Percentiles rank a stretch among this genome's conserved stretches.
Conservation (phyloP, 2,888 invertebrate genomes). For the Metallyticus violacea region DNA sequence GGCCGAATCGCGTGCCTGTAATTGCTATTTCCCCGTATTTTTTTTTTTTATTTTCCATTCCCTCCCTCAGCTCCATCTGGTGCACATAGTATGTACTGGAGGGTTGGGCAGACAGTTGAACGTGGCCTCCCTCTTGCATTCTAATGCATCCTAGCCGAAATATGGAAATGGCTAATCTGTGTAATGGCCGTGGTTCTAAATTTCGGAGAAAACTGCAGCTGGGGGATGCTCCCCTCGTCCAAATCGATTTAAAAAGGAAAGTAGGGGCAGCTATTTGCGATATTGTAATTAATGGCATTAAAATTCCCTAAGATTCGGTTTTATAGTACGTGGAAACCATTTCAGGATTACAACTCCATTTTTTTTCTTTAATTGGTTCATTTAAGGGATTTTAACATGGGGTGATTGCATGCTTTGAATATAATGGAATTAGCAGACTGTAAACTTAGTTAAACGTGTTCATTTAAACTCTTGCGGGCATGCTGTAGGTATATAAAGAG, state of each 20-base stretch:
- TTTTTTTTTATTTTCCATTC: background rate
- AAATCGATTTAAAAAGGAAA: background rate
- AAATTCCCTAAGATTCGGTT: background rate
- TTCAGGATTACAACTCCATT: background rate
- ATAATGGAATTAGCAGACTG: background rate
- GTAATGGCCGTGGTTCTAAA: background rate
- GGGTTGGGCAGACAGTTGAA: background rate
- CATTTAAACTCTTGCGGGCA: background rate
- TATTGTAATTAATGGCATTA: background rate
- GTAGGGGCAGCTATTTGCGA: background rate
- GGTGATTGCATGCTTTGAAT: background rate
- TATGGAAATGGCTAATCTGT: background rate
- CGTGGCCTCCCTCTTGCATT: background rate
- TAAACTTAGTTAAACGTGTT: background rate
- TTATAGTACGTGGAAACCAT: background rate
- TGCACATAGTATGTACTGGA: background rate
- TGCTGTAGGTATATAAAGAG: background rate
- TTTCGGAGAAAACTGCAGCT: background rate
- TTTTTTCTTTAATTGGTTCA: background rate
- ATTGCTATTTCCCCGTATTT: background rate
- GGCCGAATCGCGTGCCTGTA: background rate
- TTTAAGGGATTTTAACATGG: background rate
- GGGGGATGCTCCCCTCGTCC: background rate
- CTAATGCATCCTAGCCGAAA: background rate
- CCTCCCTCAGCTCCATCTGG: background rate